A percentile compares a stretch with the other conserved stretches of the same genome.
Conservation (phyloP, 1,140 invertebrate species). For the Trissolcus basalis region DNA sequence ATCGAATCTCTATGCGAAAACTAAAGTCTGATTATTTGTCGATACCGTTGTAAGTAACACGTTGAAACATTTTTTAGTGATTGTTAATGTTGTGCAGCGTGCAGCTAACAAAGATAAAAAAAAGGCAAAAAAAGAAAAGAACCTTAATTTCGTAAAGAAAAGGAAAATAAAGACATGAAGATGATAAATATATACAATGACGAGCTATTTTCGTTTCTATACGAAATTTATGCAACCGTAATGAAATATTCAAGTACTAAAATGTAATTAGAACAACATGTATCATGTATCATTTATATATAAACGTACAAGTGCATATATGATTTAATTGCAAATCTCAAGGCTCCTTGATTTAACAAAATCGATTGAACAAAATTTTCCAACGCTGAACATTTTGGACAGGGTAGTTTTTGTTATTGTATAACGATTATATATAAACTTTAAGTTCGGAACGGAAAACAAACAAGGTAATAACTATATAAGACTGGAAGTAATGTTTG, state of each 20-base stretch:
- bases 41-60: slow-evolving; percentile 54
- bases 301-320: slow-evolving; percentile 41
- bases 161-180: not conserved
- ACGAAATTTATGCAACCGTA: slow-evolving; percentile 25
- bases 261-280: slow-evolving; percentile 33
- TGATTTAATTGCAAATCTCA: slow-evolving; percentile 41
- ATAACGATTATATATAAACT: slow-evolving; percentile 35
- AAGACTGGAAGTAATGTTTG: slow-evolving; percentile 67
- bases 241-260: slow-evolving; percentile 30
- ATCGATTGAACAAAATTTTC: slow-evolving; percentile 18
- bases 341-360: slow-evolving; percentile 37
- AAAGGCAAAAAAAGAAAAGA: slow-evolving; percentile 9
- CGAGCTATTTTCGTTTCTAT: slow-evolving; percentile 20
- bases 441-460: slow-evolving; percentile 9
- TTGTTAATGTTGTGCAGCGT: slow-evolving; percentile 40
- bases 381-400: slow-evolving; percentile 50
- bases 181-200: not conserved
- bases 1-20: slow-evolving; percentile 54
- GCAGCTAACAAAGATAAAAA: slow-evolving; percentile 36
- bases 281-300: slow-evolving; percentile 55
- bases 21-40: slow-evolving; percentile 57
- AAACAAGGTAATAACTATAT: slow-evolving; percentile 32
- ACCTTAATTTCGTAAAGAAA: slow-evolving; percentile 49
- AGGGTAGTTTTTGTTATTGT: slow-evolving; percentile 54
- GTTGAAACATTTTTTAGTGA: slow-evolving; percentile 55